phyloP scores from a whole-genome alignment of 2,888 invertebrate species.

The Resseliella maxima region DNA sequence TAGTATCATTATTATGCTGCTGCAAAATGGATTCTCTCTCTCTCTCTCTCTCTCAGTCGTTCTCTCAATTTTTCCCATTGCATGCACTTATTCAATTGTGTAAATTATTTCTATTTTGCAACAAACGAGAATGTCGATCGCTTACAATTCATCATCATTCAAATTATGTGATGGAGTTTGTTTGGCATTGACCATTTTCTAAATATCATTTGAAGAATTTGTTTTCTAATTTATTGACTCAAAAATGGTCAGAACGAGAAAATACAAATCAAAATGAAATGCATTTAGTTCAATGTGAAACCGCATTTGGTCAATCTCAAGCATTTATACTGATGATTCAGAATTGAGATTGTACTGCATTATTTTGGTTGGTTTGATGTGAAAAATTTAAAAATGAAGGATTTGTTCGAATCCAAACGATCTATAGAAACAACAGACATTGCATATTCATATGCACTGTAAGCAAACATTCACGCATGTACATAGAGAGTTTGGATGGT shows the following conservation, averaged over 20 bases:
- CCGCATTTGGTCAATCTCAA: background rate
- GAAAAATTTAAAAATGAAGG: background rate
- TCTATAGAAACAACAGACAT: background rate
- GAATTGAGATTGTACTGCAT: background rate
- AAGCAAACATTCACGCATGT: no score
- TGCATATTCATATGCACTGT: background rate
- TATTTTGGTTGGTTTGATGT: background rate
- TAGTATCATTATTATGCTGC: conserved; percentile 5
- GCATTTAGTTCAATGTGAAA: conserved; percentile 16
- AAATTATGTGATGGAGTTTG: conserved; percentile 3
- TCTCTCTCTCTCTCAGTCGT: no score
- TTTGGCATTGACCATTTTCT: background rate
- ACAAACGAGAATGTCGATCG: background rate
- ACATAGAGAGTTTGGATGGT: no score
- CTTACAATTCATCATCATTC: conserved; percentile 4
- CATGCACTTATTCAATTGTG: background rate
- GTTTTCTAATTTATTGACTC: background rate
- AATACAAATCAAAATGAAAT: background rate
- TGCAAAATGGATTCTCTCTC: background rate
- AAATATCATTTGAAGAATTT: background rate
- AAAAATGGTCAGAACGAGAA: background rate
- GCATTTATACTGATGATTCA: background rate
- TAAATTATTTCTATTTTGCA: background rate
- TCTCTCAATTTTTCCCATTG: background rate
- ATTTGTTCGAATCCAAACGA: background rate